Percentiles rank a stretch among this genome's conserved stretches.
These are phyloP conservation scores for Apistogramma diplotaenia DNA, from an alignment of 2,113 vertebrate genomes.

Conservation along the genomic window DNA sequence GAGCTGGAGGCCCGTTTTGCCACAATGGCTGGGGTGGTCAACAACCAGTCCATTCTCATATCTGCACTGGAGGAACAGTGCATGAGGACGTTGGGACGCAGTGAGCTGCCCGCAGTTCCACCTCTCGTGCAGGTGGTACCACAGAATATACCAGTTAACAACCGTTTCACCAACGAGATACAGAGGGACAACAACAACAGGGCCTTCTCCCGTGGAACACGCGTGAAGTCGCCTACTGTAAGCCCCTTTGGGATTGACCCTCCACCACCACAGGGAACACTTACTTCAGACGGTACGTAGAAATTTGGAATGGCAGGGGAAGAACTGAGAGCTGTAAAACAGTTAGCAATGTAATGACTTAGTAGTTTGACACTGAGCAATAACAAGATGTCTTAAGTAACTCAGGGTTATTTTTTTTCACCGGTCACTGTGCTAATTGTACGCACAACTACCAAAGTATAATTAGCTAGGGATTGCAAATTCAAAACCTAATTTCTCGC, in stretches of 20 bases:
- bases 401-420: no score
- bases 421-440: background rate
- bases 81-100: conserved; percentile 80
- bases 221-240: conserved; percentile 74
- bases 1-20: conserved; percentile 89
- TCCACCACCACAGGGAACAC: conserved; percentile 87
- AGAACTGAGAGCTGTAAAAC: background rate
- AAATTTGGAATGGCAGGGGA: background rate
- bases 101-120: conserved; percentile 83
- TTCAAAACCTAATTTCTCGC: conserved; percentile 10
- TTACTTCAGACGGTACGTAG: conserved; percentile 87
- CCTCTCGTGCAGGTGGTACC: conserved; percentile 96
- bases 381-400: background rate
- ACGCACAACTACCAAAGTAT: background rate
- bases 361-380: background rate
- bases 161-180: conserved; percentile 91
- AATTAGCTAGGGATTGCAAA: background rate
- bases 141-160: conserved; percentile 84
- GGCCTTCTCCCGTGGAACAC: conserved; percentile 82
- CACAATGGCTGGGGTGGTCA: conserved; percentile 86
- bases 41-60: conserved; percentile 95
- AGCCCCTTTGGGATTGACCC: conserved; percentile 75
- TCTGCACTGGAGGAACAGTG: conserved; percentile 90
- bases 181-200: conserved; percentile 85
- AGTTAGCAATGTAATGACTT: background rate